phyloP scores from a whole-genome alignment of 2,888 invertebrate genomes.

The Apantesis nais region DNA sequence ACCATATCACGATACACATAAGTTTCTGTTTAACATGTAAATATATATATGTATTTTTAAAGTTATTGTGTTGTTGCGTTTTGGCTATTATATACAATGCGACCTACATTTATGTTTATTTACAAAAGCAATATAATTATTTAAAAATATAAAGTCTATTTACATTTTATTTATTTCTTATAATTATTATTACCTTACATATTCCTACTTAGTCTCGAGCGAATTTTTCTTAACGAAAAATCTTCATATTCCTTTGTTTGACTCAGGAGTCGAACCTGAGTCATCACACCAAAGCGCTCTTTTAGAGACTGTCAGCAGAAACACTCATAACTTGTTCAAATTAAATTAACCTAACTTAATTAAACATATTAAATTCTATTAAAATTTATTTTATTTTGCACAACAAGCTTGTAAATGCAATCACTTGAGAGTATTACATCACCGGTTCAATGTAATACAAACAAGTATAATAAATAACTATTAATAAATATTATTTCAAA shows the following conservation, averaged over 20 bases:
- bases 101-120: conserved; percentile 6
- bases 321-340: background rate
- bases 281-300: conserved; percentile 18
- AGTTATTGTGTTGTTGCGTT: conserved; percentile 13
- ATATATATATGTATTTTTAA: conserved; percentile 5
- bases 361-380: background rate
- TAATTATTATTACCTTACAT: background rate
- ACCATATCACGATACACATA: conserved; percentile 17
- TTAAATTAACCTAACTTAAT: background rate
- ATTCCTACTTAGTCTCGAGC: conserved; percentile 6
- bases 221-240: conserved; percentile 28
- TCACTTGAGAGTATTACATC: conserved; percentile 17
- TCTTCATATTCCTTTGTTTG: conserved; percentile 23
- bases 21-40: conserved; percentile 12
- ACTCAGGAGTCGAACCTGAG: background rate
- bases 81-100: conserved; percentile 5
- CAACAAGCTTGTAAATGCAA: conserved; percentile 8
- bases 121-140: conserved; percentile 13
- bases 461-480: conserved; percentile 9
- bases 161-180: background rate
- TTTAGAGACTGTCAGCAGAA: background rate
- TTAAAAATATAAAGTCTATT: conserved; percentile 6
- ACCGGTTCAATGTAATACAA: conserved; percentile 13
- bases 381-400: conserved; percentile 8
- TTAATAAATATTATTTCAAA: background rate